Evolutionary conservation across 2,113 vertebrate genomes (phyloP).

Genomic region (Mola mola): DNA sequence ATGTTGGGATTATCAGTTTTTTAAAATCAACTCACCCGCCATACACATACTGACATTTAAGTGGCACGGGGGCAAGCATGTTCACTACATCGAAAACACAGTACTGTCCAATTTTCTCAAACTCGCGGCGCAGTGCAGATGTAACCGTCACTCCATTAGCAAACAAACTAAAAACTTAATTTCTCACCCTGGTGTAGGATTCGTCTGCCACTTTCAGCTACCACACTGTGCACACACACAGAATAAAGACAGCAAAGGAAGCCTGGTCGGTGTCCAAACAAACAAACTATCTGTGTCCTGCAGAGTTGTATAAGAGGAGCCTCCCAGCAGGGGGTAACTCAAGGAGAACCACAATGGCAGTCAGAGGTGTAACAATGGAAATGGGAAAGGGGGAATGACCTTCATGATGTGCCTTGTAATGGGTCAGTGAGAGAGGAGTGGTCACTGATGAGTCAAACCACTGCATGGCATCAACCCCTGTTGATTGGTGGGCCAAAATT

Average conservation of each 20-base stretch:
- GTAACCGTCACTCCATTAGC: constrained; percentile 45
- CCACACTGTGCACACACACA: constrained; percentile 3
- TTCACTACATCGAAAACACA: neutral
- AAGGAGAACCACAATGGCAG: constrained; percentile 26
- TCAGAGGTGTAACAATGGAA: constrained; percentile 49
- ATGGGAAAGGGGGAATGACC: constrained; percentile 6
- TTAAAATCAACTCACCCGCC: too few species aligned
- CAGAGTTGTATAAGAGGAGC: constrained; percentile 37
- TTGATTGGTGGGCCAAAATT: too few species aligned
- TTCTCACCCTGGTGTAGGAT: constrained; percentile 66
- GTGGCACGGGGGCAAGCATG: constrained; percentile 1
- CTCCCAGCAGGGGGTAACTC: constrained; percentile 33
- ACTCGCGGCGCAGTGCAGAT: neutral
- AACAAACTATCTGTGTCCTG: constrained; percentile 57
- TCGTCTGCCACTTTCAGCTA: constrained; percentile 19
- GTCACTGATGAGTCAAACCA: neutral
- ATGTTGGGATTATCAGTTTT: too few species aligned
- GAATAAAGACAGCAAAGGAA: constrained; percentile 41
- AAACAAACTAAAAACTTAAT: constrained; percentile 48
- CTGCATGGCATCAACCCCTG: too few species aligned
- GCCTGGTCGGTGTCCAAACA: constrained; percentile 35
- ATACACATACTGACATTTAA: constrained; percentile 9
- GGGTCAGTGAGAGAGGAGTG: constrained; percentile 2
- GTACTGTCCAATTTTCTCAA: too few species aligned
- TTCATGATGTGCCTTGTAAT: too few species aligned